Conservation (phyloP, 2,797 vertebrate genomes). For the Scleropages formosus region DNA sequence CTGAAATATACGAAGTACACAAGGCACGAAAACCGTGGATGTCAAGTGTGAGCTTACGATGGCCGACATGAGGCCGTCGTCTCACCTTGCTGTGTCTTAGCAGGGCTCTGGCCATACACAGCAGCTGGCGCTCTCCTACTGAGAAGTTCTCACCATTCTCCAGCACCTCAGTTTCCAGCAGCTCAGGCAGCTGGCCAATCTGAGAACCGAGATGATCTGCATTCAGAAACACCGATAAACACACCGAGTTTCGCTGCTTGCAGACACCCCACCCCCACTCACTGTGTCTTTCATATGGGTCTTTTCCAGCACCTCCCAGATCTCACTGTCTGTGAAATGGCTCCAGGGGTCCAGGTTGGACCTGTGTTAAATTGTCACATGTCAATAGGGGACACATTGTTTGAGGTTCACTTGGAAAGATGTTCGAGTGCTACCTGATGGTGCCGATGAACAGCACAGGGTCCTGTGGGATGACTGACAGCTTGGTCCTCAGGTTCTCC, state of each 20-base stretch:
- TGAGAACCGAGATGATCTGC: slow-evolving; percentile 48
- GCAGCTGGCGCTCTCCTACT: slow-evolving; percentile 78
- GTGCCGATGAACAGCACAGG: slow-evolving; percentile 81
- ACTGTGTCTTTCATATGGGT: slow-evolving; percentile 76
- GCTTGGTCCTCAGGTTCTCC: slow-evolving; percentile 74
- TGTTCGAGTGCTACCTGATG: slow-evolving; percentile 64
- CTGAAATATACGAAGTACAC: no score
- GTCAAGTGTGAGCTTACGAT: no score
- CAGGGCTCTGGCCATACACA: slow-evolving; percentile 79
- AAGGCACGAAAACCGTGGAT: no score
- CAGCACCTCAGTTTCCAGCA: slow-evolving; percentile 70
- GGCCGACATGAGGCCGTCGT: background rate
- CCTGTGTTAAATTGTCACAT: slow-evolving; percentile 50
- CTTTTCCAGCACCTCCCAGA: slow-evolving; percentile 80
- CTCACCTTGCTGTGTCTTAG: slow-evolving; percentile 79
- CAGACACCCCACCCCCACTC: slow-evolving; percentile 39
- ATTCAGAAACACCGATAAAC: background rate
- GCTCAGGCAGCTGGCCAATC: slow-evolving; percentile 71
- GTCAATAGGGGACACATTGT: background rate
- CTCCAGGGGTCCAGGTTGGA: slow-evolving; percentile 80
- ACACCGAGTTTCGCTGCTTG: background rate
- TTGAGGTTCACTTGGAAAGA: background rate
- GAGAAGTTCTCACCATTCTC: slow-evolving; percentile 86
- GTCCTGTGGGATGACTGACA: slow-evolving; percentile 83
- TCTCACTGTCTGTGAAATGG: slow-evolving; percentile 71